These are phyloP conservation scores for Spodoptera picta DNA, from an alignment of 2,888 invertebrate genomes.

Conservation along the genomic window DNA sequence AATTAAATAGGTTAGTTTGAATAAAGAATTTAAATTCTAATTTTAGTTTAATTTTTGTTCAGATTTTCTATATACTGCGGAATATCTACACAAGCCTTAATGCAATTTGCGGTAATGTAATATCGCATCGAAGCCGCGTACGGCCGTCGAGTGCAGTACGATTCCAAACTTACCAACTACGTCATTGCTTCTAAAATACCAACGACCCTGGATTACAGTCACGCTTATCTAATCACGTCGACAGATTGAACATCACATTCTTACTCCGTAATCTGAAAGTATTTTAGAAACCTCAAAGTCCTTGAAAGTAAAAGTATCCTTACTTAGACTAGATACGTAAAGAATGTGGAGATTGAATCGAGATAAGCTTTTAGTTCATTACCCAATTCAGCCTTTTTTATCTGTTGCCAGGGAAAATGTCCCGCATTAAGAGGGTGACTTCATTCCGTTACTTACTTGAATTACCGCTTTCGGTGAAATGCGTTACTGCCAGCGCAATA, in stretches of 20 bases:
- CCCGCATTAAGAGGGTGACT: slow-evolving; percentile 7
- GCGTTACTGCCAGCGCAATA: slow-evolving; percentile 25
- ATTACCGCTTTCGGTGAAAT: slow-evolving; percentile 33
- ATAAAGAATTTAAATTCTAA: slow-evolving; percentile 12
- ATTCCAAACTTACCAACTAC: slow-evolving; percentile 42
- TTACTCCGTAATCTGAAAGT: slow-evolving; percentile 47
- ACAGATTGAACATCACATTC: slow-evolving; percentile 49
- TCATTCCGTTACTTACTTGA: slow-evolving; percentile 25
- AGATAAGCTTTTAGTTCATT: slow-evolving; percentile 56
- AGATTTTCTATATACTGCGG: slow-evolving; percentile 65
- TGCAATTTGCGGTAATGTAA: slow-evolving; percentile 85
- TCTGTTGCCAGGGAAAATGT: slow-evolving; percentile 32
- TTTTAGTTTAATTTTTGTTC: slow-evolving; percentile 38
- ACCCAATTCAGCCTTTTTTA: slow-evolving; percentile 50
- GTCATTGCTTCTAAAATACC: slow-evolving; percentile 53
- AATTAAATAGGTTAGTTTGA: too few species aligned
- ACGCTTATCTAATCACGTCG: slow-evolving; percentile 59
- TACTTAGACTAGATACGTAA: slow-evolving; percentile 43
- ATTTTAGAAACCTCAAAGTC: slow-evolving; percentile 38
- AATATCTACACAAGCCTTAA: slow-evolving; percentile 77
- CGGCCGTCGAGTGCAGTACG: slow-evolving; percentile 58
- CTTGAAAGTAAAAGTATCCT: slow-evolving; percentile 28
- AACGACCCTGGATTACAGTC: slow-evolving; percentile 55
- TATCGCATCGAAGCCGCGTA: slow-evolving; percentile 58
- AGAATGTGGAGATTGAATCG: slow-evolving; percentile 44